Evolutionary conservation across 1,140 invertebrate genomes (phyloP).

Genomic region (Bombus consobrinus): DNA sequence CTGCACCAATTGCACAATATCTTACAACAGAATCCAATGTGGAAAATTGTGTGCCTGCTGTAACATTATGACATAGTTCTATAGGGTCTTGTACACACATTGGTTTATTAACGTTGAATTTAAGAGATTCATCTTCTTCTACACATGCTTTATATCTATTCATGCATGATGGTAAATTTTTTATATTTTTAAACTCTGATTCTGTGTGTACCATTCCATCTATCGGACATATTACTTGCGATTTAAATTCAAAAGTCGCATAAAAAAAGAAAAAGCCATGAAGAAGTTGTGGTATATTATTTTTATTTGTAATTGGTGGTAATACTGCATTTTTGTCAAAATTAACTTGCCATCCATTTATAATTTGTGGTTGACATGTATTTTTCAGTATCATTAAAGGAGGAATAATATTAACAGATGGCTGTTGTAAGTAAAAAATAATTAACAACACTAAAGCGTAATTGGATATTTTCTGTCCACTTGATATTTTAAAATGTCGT

Average conservation of each 20-base stretch:
- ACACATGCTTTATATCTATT: slow-evolving; percentile 80
- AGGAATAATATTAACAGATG: slow-evolving; percentile 78
- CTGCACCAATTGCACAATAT: slow-evolving; percentile 59
- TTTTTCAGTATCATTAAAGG: slow-evolving; percentile 78
- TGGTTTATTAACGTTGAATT: slow-evolving; percentile 69
- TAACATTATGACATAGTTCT: slow-evolving; percentile 84
- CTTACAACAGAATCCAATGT: slow-evolving; percentile 63
- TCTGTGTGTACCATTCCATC: slow-evolving; percentile 81
- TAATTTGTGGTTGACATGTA: slow-evolving; percentile 59
- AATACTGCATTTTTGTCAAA: slow-evolving; percentile 71
- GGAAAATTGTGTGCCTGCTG: slow-evolving; percentile 67
- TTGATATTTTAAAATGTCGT: slow-evolving; percentile 83
- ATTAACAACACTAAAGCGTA: slow-evolving; percentile 86
- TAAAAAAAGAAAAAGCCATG: slow-evolving; percentile 86
- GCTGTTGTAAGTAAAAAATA: slow-evolving; percentile 87
- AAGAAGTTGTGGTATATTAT: slow-evolving; percentile 81
- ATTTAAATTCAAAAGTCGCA: slow-evolving; percentile 81
- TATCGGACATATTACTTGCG: slow-evolving; percentile 83
- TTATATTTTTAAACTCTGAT: slow-evolving; percentile 76
- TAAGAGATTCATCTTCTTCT: slow-evolving; percentile 66
- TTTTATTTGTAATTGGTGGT: slow-evolving; percentile 51
- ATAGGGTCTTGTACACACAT: slow-evolving; percentile 87
- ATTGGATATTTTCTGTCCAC: slow-evolving; percentile 83
- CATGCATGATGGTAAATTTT: slow-evolving; percentile 77
- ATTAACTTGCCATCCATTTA: slow-evolving; percentile 83